Percentiles rank a stretch among this genome's conserved stretches.
Conservation (phyloP, 30 jellyfish, hydroid and myxozoan species). For the Turritopsis rubra region DNA sequence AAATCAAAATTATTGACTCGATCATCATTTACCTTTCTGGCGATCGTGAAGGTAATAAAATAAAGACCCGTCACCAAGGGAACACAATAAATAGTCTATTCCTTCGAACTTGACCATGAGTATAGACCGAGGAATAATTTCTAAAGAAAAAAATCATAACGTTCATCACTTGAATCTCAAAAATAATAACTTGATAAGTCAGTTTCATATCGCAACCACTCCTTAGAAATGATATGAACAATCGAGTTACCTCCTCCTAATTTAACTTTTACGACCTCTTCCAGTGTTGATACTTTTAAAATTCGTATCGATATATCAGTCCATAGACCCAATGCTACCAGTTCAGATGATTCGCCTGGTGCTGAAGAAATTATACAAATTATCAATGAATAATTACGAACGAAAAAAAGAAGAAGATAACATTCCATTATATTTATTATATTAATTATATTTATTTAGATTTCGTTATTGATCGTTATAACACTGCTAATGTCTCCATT, state of each 20-base stretch:
- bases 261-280: slow-evolving; percentile 55
- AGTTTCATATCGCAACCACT: too few species aligned
- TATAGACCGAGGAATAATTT: slow-evolving; percentile 93
- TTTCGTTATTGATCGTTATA: background rate
- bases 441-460: background rate
- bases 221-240: background rate
- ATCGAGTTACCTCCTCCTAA: slow-evolving; percentile 76
- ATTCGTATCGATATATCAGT: slow-evolving; percentile 79
- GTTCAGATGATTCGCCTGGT: slow-evolving; percentile 28
- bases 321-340: slow-evolving; percentile 84
- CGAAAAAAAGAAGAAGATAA: background rate
- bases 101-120: slow-evolving; percentile 76
- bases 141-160: slow-evolving; percentile 28
- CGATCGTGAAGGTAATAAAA: slow-evolving; percentile 59
- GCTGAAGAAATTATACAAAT: background rate
- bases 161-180: background rate
- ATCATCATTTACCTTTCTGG: slow-evolving; percentile 21
- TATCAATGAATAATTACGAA: too few species aligned
- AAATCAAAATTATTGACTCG: background rate
- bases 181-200: too few species aligned
- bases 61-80: slow-evolving; percentile 95
- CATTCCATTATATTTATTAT: background rate
- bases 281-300: slow-evolving; percentile 47
- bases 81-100: slow-evolving; percentile 64
- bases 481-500: too few species aligned